phyloP scores from a whole-genome alignment of 1,140 invertebrate species.

The Zelostemma sp. region DNA sequence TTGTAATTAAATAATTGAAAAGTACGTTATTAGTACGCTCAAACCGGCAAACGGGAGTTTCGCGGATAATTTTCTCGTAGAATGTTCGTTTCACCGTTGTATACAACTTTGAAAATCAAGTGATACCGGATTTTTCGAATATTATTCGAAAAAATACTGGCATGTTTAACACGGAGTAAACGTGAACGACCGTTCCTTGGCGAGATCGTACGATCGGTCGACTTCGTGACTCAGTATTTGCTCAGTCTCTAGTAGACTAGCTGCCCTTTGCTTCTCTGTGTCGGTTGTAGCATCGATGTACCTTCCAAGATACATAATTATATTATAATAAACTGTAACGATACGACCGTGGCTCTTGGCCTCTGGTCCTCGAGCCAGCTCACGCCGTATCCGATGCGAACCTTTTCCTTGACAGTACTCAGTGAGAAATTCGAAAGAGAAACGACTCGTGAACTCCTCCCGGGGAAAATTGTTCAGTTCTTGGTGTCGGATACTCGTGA shows the following conservation, averaged over 20 bases:
- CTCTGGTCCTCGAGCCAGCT: conserved; percentile 33
- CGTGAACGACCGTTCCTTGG: conserved; percentile 34
- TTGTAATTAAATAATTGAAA: not conserved
- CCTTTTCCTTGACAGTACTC: conserved; percentile 30
- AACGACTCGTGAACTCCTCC: conserved; percentile 51
- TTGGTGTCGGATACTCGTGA: conserved; percentile 57
- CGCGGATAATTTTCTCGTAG: too few relatives aligned
- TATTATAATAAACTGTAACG: conserved; percentile 71
- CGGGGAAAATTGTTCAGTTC: conserved; percentile 46
- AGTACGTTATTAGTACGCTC: not conserved
- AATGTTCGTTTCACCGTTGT: too few relatives aligned
- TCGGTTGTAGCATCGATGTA: conserved; percentile 43
- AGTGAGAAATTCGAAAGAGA: conserved; percentile 14
- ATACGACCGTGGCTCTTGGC: conserved; percentile 56
- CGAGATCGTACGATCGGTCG: conserved; percentile 44
- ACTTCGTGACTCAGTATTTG: conserved; percentile 69
- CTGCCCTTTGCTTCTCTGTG: conserved; percentile 36
- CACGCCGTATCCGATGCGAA: conserved; percentile 17
- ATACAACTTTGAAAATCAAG: too few relatives aligned
- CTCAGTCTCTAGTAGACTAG: conserved; percentile 57
- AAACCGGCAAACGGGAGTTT: not conserved
- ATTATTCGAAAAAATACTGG: too few relatives aligned
- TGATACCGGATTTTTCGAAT: too few relatives aligned
- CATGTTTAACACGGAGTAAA: not conserved
- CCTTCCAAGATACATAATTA: conserved; percentile 68